Base-by-base conservation (phyloP, 1,140 invertebrate species). In the Brachystomella parvula region DNA sequence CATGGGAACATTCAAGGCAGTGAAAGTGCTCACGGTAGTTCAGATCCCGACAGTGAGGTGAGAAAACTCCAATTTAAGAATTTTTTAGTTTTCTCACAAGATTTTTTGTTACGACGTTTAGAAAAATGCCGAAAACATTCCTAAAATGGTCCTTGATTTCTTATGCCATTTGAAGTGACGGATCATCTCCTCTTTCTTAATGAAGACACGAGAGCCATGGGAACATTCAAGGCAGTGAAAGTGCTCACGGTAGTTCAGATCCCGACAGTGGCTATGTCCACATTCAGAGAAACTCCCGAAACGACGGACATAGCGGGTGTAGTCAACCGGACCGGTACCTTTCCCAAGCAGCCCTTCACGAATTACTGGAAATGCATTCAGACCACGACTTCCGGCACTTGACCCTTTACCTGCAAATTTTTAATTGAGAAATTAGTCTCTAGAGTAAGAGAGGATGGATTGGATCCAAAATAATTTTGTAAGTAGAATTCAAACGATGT, bases 151-250 rank as follows among this genome's bases (percentile, higher is more conserved):
- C n/a, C n/a, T n/a, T n/a, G n/a, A n/a, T n/a, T 98, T 98, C 81
- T 96, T 96, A 80, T 98, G 96, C 96, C 96, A 98, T 80, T 98
- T 96, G 77, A 94, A 95, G 78, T 98, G 96, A 49, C 96, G 85
- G 60, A 98, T 96, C 90, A 98, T 98, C 76, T 98, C 96, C 78
- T 98, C 95, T 77, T 97, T 97, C 78, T 97, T 96, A 70, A 94
- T 88, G 76, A 98, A 95, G 0, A 97, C 92, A 67, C 89, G 84
- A 6, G 82, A 83, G 1, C 72, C 72, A 35, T 73, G 66, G n/a
- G 61, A 59, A 58, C 72, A 73, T 26, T 73, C 72, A 6, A 94
- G 82, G 79, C 94, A 53, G 77, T 98, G 94, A 80, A 96, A 98
- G 77, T 98, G 95, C 78, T 98, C 95, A 71, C 92, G 81, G 77